Evolutionary conservation across 2,113 vertebrate species (phyloP).

Genomic region (Naja naja): DNA sequence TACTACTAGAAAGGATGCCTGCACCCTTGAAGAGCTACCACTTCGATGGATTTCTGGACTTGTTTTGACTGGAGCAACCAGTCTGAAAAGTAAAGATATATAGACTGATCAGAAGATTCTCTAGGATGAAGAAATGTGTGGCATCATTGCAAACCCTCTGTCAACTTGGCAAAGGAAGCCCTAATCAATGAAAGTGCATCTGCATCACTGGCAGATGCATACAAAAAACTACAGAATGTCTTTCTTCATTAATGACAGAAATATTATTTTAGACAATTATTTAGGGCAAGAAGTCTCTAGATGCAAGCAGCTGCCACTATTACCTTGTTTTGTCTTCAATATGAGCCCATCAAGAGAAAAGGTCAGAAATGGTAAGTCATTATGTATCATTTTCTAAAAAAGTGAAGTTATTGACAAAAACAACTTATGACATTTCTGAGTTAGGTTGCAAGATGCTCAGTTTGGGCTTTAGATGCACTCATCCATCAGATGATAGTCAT

Average conservation of each 20-base stretch:
- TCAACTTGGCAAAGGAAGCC: neutral
- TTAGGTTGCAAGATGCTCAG: neutral
- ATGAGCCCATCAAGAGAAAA: neutral
- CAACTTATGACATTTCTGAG: neutral
- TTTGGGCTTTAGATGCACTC: neutral
- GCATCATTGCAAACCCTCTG: neutral
- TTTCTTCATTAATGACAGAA: neutral
- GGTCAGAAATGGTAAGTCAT: neutral
- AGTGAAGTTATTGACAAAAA: neutral
- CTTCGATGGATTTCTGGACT: neutral
- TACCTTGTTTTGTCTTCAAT: neutral
- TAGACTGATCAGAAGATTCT: neutral
- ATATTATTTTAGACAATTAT: neutral
- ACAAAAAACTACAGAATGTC: neutral
- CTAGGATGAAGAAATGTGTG: neutral
- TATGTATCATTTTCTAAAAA: neutral
- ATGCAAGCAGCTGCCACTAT: neutral
- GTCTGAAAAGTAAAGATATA: neutral
- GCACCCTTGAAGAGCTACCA: neutral
- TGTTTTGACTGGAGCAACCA: neutral
- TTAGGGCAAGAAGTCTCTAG: neutral
- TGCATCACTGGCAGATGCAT: neutral
- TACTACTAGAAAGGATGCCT: neutral
- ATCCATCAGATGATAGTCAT: neutral
- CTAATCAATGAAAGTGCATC: neutral